phyloP scores from a whole-genome alignment of 2,888 invertebrate genomes.

The Stenodema calcarata region DNA sequence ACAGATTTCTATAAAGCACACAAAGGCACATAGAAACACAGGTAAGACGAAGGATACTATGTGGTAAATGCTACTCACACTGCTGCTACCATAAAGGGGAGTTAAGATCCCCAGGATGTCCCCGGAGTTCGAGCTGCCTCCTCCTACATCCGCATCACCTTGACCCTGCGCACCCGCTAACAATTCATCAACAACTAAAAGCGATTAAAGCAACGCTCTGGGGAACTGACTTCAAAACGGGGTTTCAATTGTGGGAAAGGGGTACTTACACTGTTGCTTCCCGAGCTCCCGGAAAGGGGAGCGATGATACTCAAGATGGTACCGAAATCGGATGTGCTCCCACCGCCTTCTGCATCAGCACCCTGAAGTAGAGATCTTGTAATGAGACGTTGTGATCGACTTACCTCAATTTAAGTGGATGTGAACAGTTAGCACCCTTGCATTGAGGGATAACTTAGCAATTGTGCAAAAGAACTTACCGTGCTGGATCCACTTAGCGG shows the following conservation, averaged over 20 bases:
- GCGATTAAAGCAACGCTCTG: not conserved
- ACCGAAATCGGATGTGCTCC: slow-evolving; percentile 53
- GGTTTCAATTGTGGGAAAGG: no score
- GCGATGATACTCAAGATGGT: slow-evolving; percentile 55
- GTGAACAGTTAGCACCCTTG: no score
- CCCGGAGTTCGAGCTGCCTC: slow-evolving; percentile 55
- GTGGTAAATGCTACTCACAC: slow-evolving; percentile 43
- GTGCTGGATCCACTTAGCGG: slow-evolving; percentile 54
- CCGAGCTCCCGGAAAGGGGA: slow-evolving; percentile 56
- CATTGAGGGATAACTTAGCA: no score
- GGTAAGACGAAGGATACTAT: not conserved
- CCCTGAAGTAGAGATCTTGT: slow-evolving; percentile 51
- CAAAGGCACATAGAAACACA: slow-evolving; percentile 5
- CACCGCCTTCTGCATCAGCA: slow-evolving; percentile 55
- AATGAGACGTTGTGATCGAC: not conserved
- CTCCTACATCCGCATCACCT: slow-evolving; percentile 46
- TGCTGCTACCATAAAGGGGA: slow-evolving; percentile 56
- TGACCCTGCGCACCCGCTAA: slow-evolving; percentile 41
- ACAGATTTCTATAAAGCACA: not conserved
- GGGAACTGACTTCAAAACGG: not conserved
- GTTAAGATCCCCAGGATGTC: slow-evolving; percentile 55
- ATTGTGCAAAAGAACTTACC: slow-evolving; percentile 41
- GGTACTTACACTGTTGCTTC: slow-evolving; percentile 51
- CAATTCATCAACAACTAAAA: slow-evolving; percentile 28
- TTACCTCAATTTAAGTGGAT: not conserved